Conservation (phyloP, 1,140 invertebrate genomes). For the Trialeurodes vaporariorum region DNA sequence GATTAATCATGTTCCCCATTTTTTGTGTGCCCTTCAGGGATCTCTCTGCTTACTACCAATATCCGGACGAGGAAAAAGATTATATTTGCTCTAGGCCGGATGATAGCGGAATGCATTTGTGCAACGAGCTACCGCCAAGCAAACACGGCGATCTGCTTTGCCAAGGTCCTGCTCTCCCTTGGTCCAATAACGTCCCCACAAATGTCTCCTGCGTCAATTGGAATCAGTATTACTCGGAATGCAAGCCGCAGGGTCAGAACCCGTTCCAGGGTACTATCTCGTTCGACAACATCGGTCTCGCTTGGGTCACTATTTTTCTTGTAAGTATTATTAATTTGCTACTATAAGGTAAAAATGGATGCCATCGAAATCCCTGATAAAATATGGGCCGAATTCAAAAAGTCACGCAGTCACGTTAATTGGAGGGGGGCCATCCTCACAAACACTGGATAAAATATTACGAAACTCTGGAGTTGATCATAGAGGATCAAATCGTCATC, state of each 20-base stretch:
- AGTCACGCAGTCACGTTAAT: too few species aligned
- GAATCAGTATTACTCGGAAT: conserved; percentile 97
- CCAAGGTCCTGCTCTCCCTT: conserved; percentile 39
- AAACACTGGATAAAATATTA: too few species aligned
- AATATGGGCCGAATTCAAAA: too few species aligned
- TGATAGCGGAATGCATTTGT: conserved; percentile 90
- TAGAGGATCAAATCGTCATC: too few species aligned
- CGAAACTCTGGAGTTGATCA: too few species aligned
- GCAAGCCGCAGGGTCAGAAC: conserved; percentile 82
- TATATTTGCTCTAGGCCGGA: conserved; percentile 93
- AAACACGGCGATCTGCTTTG: conserved; percentile 42
- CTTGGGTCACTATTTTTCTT: conserved; percentile 99
- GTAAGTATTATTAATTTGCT: conserved; percentile 68
- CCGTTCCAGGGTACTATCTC: conserved; percentile 98
- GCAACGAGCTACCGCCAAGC: conserved; percentile 72
- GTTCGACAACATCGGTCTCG: conserved; percentile 98
- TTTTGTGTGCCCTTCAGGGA: conserved; percentile 38
- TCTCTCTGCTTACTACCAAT: conserved; percentile 64
- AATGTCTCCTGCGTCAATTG: conserved; percentile 86
- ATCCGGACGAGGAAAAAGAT: conserved; percentile 71
- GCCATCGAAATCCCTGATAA: too few species aligned
- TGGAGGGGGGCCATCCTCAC: too few species aligned
- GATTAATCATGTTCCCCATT: not conserved
- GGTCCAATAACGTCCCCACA: conserved; percentile 36
- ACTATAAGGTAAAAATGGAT: too few species aligned